These are phyloP conservation scores for Drosophila neotestacea DNA, from an alignment of 2,888 invertebrate genomes.

Conservation along the genomic window DNA sequence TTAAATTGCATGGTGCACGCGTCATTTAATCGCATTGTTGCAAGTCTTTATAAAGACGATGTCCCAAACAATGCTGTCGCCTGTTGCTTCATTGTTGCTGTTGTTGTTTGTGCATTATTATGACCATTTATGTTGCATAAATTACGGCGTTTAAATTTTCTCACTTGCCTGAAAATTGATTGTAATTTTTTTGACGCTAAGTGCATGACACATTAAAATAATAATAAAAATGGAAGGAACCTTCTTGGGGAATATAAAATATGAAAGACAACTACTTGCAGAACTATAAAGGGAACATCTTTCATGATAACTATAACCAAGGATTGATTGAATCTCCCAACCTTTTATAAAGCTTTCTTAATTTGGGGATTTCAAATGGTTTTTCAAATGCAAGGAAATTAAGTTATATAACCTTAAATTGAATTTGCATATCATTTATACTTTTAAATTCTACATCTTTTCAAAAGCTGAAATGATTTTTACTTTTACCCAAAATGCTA, in stretches of 20 bases:
- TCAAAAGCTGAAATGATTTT: too few species aligned
- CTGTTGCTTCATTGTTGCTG: slow-evolving; percentile 29
- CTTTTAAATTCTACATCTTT: too few species aligned
- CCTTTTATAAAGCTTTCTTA: too few species aligned
- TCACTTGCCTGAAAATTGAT: slow-evolving; percentile 56
- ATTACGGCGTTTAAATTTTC: slow-evolving; percentile 72
- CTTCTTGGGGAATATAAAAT: background rate
- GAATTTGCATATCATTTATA: too few species aligned
- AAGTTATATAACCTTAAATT: too few species aligned
- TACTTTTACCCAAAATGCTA: too few species aligned
- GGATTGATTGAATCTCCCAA: too few species aligned
- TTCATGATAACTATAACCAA: background rate
- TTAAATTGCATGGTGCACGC: slow-evolving; percentile 79
- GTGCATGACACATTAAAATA: background rate
- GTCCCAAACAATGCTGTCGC: slow-evolving; percentile 29
- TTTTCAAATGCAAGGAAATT: too few species aligned
- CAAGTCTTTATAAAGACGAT: slow-evolving; percentile 47
- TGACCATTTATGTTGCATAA: slow-evolving; percentile 79
- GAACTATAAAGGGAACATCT: background rate
- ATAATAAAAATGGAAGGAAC: background rate
- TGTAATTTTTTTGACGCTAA: slow-evolving; percentile 9
- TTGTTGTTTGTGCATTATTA: slow-evolving; percentile 53
- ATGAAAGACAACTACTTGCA: background rate
- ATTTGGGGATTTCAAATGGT: too few species aligned
- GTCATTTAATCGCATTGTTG: slow-evolving; percentile 71